These are phyloP conservation scores for Eublepharis macularius DNA, from an alignment of 2,113 vertebrate genomes.

Conservation along the genomic window DNA sequence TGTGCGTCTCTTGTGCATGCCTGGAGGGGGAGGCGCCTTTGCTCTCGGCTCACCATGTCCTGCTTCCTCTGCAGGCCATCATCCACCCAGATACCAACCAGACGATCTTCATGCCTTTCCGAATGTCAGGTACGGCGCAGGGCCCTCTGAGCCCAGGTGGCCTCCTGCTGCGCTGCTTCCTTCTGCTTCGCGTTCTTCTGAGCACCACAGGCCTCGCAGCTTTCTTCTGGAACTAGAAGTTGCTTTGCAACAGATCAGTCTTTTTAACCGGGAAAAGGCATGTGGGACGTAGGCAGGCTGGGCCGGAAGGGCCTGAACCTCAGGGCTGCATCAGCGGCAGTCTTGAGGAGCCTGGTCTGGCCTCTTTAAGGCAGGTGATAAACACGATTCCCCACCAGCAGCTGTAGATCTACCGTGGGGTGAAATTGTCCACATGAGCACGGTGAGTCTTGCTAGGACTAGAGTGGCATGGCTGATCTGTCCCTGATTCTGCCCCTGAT, in stretches of 20 bases:
- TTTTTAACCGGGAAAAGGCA: background rate
- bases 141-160: too few relatives aligned
- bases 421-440: too few relatives aligned
- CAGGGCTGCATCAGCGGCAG: background rate
- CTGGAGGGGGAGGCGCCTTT: background rate
- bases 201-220: background rate
- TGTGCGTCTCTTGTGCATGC: background rate
- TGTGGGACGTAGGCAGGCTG: background rate
- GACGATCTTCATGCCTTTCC: conserved; percentile 96
- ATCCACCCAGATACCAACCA: conserved; percentile 93
- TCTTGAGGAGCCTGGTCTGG: too few relatives aligned
- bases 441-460: too few relatives aligned
- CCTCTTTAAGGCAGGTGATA: too few relatives aligned
- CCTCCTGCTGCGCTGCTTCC: too few relatives aligned
- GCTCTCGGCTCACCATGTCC: background rate
- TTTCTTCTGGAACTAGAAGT: background rate
- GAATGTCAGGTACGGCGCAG: conserved; percentile 89
- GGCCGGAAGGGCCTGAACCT: background rate
- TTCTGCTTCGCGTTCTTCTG: background rate
- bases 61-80: conserved; percentile 82
- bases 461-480: too few relatives aligned
- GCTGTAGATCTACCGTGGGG: too few relatives aligned
- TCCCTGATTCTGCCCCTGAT: too few relatives aligned
- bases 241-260: background rate
- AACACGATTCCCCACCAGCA: too few relatives aligned